A percentile compares a stretch with the other conserved stretches of the same genome.
phyloP scores from a whole-genome alignment of 2,888 invertebrate genomes.

The Orthosia gothica region DNA sequence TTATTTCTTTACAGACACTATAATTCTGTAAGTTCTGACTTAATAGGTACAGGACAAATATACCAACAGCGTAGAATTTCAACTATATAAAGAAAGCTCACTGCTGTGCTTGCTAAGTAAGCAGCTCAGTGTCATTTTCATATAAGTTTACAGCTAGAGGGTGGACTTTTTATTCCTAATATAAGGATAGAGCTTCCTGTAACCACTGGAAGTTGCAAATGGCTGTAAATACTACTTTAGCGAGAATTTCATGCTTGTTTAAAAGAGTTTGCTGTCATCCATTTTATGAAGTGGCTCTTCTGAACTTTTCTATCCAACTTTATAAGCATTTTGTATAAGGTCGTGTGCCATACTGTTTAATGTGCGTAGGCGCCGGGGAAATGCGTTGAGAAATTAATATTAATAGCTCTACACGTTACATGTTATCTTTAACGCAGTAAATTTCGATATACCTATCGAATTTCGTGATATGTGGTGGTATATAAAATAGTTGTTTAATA shows the following conservation, averaged over 20 bases:
- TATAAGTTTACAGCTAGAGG: neutral
- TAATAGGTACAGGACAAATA: neutral
- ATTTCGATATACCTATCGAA: constrained; percentile 57
- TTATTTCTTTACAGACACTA: neutral
- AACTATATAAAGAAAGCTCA: neutral
- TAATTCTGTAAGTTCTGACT: neutral
- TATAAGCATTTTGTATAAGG: constrained; percentile 52
- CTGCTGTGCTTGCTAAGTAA: neutral
- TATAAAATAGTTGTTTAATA: constrained; percentile 59
- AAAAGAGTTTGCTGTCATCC: neutral
- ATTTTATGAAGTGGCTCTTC: constrained; percentile 42
- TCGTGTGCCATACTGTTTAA: constrained; percentile 62
- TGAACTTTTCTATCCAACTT: constrained; percentile 15
- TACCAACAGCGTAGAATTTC: neutral
- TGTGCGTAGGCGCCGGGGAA: constrained; percentile 66
- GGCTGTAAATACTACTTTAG: neutral
- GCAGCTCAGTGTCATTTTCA: neutral
- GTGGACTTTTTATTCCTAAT: neutral
- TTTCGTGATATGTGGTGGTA: constrained; percentile 55
- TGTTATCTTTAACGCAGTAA: constrained; percentile 63
- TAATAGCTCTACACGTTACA: constrained; percentile 57
- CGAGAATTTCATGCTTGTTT: neutral
- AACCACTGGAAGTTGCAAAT: neutral
- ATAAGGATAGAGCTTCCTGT: neutral
- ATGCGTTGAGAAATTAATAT: constrained; percentile 67